A percentile compares a stretch with the other conserved stretches of the same genome.
Evolutionary conservation across 2,888 invertebrate genomes (phyloP).

Genomic region (Cactoblastis cactorum): DNA sequence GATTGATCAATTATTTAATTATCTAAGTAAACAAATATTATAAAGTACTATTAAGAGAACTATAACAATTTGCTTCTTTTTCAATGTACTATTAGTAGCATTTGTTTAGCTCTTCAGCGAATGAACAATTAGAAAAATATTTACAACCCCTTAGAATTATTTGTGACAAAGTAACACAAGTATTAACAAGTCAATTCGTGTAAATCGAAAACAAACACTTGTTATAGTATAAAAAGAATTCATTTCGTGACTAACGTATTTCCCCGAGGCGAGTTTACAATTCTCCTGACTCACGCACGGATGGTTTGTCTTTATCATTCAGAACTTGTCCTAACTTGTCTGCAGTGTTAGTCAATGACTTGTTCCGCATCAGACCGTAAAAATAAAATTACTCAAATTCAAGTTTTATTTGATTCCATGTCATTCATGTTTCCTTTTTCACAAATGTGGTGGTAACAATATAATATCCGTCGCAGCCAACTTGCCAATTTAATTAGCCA

Average conservation of each 20-base stretch:
- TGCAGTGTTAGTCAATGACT: conserved; percentile 13
- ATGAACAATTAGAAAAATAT: too few species aligned
- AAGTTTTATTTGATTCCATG: neutral
- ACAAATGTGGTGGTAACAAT: neutral
- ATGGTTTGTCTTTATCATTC: conserved; percentile 16
- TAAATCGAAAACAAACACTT: neutral
- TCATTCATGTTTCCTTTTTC: neutral
- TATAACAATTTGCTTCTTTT: too few species aligned
- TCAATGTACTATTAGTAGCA: too few species aligned
- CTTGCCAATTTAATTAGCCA: too few species aligned
- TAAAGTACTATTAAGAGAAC: too few species aligned
- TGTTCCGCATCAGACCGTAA: neutral
- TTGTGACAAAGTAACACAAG: too few species aligned
- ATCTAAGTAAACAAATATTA: too few species aligned
- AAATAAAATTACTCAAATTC: neutral
- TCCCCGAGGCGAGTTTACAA: neutral
- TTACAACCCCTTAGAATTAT: too few species aligned
- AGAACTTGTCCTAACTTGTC: conserved; percentile 24
- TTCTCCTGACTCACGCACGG: conserved; percentile 18
- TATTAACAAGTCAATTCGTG: too few species aligned
- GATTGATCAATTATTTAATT: too few species aligned
- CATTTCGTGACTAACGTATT: neutral
- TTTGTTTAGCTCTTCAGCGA: too few species aligned
- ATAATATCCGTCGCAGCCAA: too few species aligned
- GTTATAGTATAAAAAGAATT: neutral